A percentile compares a stretch with the other conserved stretches of the same genome.
These are phyloP conservation scores for Oscheius myriophilus DNA, from an alignment of 2,888 invertebrate genomes.

Conservation along the genomic window DNA sequence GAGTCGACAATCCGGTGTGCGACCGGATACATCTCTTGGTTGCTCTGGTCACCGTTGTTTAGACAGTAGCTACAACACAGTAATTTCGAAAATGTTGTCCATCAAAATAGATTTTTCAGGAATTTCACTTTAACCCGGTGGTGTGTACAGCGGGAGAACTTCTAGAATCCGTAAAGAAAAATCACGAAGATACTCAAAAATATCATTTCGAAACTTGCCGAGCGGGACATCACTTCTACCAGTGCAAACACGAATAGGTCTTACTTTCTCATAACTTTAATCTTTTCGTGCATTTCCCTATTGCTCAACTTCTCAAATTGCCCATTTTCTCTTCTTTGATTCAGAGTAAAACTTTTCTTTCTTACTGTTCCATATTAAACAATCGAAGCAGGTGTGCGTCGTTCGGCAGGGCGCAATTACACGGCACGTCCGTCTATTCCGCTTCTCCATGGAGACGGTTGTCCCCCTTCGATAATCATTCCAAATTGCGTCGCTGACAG, in stretches of 20 bases:
- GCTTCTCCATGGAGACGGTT: slow-evolving; percentile 25
- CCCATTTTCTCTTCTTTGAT: background rate
- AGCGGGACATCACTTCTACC: slow-evolving; percentile 57
- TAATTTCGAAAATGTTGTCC: background rate
- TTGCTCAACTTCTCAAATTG: background rate
- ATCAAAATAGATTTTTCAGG: slow-evolving; percentile 36
- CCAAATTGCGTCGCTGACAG: slow-evolving; percentile 15
- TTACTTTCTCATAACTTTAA: slow-evolving; percentile 6
- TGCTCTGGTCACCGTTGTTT: slow-evolving; percentile 16
- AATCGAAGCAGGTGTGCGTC: background rate
- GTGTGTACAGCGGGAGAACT: slow-evolving; percentile 63
- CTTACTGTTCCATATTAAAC: background rate
- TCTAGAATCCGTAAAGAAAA: slow-evolving; percentile 48
- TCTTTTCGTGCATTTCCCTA: background rate
- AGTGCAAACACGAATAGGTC: slow-evolving; percentile 25
- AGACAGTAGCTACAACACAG: slow-evolving; percentile 18
- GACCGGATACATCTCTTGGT: slow-evolving; percentile 8
- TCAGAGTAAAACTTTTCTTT: slow-evolving; percentile 1
- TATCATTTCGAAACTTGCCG: slow-evolving; percentile 48
- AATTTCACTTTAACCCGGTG: slow-evolving; percentile 46
- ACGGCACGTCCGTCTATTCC: slow-evolving; percentile 7
- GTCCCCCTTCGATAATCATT: slow-evolving; percentile 26
- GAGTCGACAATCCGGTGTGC: too few species aligned
- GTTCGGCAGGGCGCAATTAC: slow-evolving; percentile 18
- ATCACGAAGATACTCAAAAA: slow-evolving; percentile 45